Conservation (phyloP, 2,888 invertebrate genomes). For the Acanthococcus lagerstroemiae region DNA sequence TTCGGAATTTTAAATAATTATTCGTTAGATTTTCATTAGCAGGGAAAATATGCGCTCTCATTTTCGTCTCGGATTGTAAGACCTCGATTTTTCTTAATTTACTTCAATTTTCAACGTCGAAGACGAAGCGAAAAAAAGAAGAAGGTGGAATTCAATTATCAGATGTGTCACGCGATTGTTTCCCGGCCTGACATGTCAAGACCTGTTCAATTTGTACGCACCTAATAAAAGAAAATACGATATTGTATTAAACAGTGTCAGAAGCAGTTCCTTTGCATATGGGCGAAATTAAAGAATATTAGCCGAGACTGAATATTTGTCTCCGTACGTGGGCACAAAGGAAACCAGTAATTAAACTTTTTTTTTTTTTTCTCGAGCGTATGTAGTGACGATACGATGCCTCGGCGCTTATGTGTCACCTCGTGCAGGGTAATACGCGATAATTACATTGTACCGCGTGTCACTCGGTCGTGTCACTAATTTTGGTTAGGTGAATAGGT, state of each 20-base stretch:
- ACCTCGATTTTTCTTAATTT: no score
- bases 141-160: background rate
- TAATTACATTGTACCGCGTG: background rate
- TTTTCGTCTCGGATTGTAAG: no score
- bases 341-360: constrained; percentile 24
- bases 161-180: background rate
- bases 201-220: background rate
- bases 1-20: no score
- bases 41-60: no score
- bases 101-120: no score
- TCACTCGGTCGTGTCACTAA: background rate
- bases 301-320: background rate
- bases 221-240: background rate
- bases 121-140: background rate
- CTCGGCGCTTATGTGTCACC: no score
- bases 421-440: background rate
- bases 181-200: background rate
- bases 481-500: background rate
- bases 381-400: no score
- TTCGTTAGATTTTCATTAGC: no score
- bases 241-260: background rate
- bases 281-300: background rate
- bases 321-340: constrained; percentile 9
- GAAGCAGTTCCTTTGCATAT: background rate
- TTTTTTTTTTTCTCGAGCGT: constrained; percentile 15